Percentiles rank a stretch among this genome's conserved stretches.
Conservation (phyloP, 2,797 vertebrate species). For the Columba guinea region DNA sequence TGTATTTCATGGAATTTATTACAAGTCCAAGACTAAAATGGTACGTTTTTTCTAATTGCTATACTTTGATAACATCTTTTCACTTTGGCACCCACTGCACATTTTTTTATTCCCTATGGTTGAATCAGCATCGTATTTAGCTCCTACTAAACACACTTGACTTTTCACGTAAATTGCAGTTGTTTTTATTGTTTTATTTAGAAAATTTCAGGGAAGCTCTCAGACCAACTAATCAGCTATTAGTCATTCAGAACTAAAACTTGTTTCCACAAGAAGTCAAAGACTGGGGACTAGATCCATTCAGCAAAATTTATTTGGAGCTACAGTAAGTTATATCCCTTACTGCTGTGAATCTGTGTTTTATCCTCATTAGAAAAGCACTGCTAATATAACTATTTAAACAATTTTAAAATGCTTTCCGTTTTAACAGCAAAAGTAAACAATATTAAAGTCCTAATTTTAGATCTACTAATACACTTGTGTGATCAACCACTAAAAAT, state of each 20-base stretch:
- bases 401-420: neutral
- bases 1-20: neutral
- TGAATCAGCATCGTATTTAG: neutral
- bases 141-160: neutral
- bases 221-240: neutral
- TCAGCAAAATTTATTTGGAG: neutral
- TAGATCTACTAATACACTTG: neutral
- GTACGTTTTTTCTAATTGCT: neutral
- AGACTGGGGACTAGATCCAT: neutral
- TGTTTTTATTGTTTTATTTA: neutral
- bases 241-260: neutral
- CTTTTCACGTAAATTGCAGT: neutral
- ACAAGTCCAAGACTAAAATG: neutral
- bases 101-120: neutral
- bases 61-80: neutral
- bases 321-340: neutral
- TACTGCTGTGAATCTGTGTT: neutral
- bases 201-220: neutral
- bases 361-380: neutral
- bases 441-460: neutral
- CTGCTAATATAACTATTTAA: neutral
- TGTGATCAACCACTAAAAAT: neutral
- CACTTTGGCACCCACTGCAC: neutral
- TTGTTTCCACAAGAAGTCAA: neutral
- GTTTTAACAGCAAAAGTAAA: neutral